phyloP scores from a whole-genome alignment of 2,797 vertebrate genomes.

The Tauraco hartlaubi region DNA sequence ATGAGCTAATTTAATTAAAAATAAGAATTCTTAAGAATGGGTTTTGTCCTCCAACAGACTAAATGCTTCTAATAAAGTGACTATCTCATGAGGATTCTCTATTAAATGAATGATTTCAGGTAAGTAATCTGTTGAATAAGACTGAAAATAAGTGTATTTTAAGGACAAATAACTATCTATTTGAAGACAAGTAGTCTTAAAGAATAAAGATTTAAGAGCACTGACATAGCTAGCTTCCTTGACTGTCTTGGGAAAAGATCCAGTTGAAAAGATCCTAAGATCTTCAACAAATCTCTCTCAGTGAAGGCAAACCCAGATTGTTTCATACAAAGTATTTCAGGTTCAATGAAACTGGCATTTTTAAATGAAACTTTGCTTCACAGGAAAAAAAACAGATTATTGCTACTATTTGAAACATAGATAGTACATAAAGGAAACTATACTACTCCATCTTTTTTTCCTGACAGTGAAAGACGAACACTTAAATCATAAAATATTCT shows the following conservation, averaged over 20 bases:
- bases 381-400: accelerated
- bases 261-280: neutral
- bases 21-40: neutral
- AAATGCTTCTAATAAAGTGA: neutral
- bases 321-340: neutral
- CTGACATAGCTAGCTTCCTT: neutral
- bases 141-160: neutral
- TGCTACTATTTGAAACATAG: neutral
- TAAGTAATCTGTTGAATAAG: neutral
- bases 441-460: neutral
- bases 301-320: neutral
- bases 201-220: neutral
- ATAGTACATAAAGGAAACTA: neutral
- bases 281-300: neutral
- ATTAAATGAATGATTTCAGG: neutral
- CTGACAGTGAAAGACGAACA: neutral
- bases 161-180: neutral
- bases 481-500: neutral
- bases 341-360: neutral
- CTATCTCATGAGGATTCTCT: neutral
- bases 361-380: neutral
- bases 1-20: neutral
- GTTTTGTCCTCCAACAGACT: neutral
- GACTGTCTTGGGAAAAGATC: neutral
- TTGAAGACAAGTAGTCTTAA: neutral